A percentile compares a stretch with the other conserved stretches of the same genome.
These are phyloP conservation scores for Beroe forskalii DNA, from an alignment of 37 sponge, comb jelly and placozoan species.

Conservation along the genomic window DNA sequence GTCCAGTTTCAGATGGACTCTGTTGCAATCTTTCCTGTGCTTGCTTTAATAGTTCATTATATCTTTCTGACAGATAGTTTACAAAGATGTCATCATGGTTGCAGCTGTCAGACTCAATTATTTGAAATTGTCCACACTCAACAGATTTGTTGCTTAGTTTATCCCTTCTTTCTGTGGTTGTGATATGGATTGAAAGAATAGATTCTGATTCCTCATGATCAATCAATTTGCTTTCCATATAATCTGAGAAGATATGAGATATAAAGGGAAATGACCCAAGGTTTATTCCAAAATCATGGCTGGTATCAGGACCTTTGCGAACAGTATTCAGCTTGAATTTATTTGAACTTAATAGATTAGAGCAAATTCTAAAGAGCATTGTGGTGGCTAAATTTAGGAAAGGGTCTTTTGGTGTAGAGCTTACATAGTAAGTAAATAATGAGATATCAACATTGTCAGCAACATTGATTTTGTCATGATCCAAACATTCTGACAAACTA, in stretches of 20 bases:
- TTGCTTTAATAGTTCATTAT: conserved; percentile 4
- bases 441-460: too few species aligned
- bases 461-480: too few species aligned
- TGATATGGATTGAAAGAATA: background rate
- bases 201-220: background rate
- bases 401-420: background rate
- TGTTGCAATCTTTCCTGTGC: conserved; percentile 7
- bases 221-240: background rate
- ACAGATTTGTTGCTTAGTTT: background rate
- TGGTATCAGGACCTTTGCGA: background rate
- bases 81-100: background rate
- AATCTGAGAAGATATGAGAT: background rate
- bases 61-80: background rate
- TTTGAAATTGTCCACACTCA: background rate
- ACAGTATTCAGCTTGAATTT: background rate
- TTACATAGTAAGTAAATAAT: background rate
- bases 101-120: background rate
- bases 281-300: too few species aligned
- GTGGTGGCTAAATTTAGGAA: background rate
- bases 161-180: background rate
- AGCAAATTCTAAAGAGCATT: background rate
- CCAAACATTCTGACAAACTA: too few species aligned
- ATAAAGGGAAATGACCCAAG: background rate
- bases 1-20: background rate
- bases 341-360: background rate